Conservation (phyloP, 2,797 vertebrate genomes). For the Todus mexicanus region DNA sequence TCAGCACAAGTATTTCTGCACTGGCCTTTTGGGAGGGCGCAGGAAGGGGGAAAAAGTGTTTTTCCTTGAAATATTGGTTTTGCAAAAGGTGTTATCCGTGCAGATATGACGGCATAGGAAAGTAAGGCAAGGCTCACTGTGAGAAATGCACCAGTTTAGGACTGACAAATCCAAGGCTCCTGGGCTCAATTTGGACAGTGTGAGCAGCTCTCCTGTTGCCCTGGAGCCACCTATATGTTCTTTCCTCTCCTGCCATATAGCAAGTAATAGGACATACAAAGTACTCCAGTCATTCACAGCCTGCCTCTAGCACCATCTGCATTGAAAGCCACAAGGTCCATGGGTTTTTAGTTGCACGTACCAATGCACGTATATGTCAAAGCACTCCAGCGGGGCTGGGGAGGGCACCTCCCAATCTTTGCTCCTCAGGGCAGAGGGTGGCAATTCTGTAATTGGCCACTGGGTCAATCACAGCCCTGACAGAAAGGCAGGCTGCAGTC, state of each 20-base stretch:
- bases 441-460: not conserved
- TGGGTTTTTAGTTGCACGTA: not conserved
- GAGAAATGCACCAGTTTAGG: not conserved
- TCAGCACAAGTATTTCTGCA: not conserved
- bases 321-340: not conserved
- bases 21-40: not conserved
- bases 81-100: not conserved
- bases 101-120: not conserved
- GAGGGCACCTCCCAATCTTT: not conserved
- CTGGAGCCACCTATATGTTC: not conserved
- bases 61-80: not conserved
- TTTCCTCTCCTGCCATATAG: not conserved
- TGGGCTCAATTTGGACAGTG: not conserved
- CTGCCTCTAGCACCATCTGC: fast-evolving
- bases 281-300: not conserved
- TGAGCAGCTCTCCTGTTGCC: not conserved
- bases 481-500: not conserved
- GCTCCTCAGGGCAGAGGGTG: not conserved
- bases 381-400: not conserved
- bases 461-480: not conserved
- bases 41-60: not conserved
- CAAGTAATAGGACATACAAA: no score
- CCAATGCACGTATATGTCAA: fast-evolving
- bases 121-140: not conserved
- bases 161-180: not conserved